Evolutionary conservation across 2,113 vertebrate species (phyloP), one percentile per base, ranked within the genome.

Genomic region (Epinephelus moara): DNA sequence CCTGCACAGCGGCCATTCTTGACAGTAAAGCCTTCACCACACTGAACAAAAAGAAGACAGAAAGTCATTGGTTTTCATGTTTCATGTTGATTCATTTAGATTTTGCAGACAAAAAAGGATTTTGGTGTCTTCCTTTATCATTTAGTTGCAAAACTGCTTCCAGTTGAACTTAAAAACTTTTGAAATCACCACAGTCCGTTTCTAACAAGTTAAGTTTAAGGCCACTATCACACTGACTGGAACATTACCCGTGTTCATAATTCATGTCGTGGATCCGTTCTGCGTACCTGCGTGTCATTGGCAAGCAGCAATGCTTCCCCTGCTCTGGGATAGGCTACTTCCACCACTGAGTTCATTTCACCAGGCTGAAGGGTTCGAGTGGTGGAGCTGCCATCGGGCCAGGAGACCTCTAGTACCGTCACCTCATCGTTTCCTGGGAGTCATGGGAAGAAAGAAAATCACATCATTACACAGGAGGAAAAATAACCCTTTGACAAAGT

Each of bases 381-480:
- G 49, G 90, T 9, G 5, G 94, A 85, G 0, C 82, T 94, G 73
- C 96, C 93, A 0, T 97, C 97, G 0, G 98, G 97, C 98, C 97
- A 98, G 0, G 95, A 97, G 79, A 99, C 97, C 90, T 97, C 97
- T 88, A 98, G 89, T 0, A 96, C 97, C 80, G 92, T 97, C 77
- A 95, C 96, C 82, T 95, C 87, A 0, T 98, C 97, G 0, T 12
- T 94, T 89, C 97, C 97, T 98, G 91, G 23, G 71, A 85, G 85
- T 70, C 45, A 80, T 13, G 17, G 59, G 49, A 8, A 27, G 18
- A 74, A 55, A 17, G 3, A 60, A 69, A 47, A 25, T 61, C 13
- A 49, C 61, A 78, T 21, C 6, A 25, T 63, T 18, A 64, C 18
- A 11, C 19, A 33, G 12, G 3, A 53, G 2, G 3, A 42, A 40